These are phyloP conservation scores for Hirtodrosophila cameraria DNA, from an alignment of 2,888 invertebrate genomes.

Conservation along the genomic window DNA sequence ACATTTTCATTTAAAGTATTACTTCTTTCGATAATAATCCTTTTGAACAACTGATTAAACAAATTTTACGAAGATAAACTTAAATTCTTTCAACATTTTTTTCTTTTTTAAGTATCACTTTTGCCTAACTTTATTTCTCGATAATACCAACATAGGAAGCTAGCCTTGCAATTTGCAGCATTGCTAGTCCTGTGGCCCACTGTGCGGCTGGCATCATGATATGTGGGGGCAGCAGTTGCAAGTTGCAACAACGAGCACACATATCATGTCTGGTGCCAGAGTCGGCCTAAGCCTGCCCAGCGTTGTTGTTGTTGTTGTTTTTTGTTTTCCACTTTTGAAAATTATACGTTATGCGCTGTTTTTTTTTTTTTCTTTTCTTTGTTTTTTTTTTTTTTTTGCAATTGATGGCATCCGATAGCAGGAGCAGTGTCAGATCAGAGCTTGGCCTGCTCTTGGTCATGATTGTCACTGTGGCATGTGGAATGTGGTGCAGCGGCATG, in stretches of 20 bases:
- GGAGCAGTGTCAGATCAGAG: constrained; percentile 45
- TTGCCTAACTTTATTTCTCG: background rate
- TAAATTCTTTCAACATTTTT: background rate
- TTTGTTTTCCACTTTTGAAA: constrained; percentile 75
- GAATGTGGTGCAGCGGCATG: constrained; percentile 52
- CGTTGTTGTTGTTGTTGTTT: constrained; percentile 36
- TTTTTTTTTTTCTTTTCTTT: constrained; percentile 26
- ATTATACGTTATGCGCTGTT: constrained; percentile 68
- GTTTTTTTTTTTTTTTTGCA: constrained; percentile 58
- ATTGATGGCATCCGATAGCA: constrained; percentile 78
- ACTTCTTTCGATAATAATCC: no score
- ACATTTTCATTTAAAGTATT: no score
- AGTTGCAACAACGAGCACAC: constrained; percentile 35
- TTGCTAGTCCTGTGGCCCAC: constrained; percentile 35
- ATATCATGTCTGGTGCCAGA: constrained; percentile 51
- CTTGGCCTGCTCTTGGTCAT: constrained; percentile 29
- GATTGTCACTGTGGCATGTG: constrained; percentile 25
- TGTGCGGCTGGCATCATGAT: constrained; percentile 52
- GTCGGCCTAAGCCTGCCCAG: constrained; percentile 49
- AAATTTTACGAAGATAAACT: no score
- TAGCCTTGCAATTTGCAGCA: constrained; percentile 4
- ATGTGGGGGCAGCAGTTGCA: constrained; percentile 56
- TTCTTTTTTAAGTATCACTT: background rate
- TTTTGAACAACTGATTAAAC: no score
- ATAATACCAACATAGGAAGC: no score